phyloP scores from a whole-genome alignment of 2,113 vertebrate genomes.

The Jacana jacana region DNA sequence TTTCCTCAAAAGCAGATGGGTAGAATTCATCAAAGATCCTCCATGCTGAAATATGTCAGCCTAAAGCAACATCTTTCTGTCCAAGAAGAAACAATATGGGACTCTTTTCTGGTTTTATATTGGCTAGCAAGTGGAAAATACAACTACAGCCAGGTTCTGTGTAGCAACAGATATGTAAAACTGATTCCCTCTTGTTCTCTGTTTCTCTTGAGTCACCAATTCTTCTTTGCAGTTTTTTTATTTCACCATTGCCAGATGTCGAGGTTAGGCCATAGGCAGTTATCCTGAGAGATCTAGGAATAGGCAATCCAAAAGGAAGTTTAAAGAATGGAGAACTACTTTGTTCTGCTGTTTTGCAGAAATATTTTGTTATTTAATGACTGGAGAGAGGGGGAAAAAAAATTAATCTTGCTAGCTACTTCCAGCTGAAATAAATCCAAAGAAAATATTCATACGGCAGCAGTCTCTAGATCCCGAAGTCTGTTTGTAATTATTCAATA shows the following conservation, averaged over 20 bases:
- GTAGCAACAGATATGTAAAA: neutral
- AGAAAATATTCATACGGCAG: neutral
- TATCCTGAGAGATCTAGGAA: neutral
- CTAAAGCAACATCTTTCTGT: neutral
- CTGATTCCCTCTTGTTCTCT: neutral
- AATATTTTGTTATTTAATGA: neutral
- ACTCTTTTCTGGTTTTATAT: neutral
- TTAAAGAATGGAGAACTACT: neutral
- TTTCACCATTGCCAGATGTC: neutral
- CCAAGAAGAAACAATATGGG: neutral
- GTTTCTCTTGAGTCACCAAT: neutral
- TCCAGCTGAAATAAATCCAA: neutral
- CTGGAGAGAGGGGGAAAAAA: neutral
- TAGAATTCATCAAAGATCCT: neutral
- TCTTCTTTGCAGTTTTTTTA: neutral
- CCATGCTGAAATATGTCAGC: neutral
- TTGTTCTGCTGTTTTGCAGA: neutral
- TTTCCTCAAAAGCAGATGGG: neutral
- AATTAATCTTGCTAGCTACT: neutral
- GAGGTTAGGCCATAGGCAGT: neutral
- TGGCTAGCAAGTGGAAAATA: neutral
- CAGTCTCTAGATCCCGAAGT: neutral
- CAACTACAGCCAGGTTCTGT: neutral
- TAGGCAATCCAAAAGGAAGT: neutral
- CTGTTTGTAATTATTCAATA: neutral